These are phyloP conservation scores for Agrotis segetum DNA, from an alignment of 2,888 invertebrate genomes.

Conservation along the genomic window DNA sequence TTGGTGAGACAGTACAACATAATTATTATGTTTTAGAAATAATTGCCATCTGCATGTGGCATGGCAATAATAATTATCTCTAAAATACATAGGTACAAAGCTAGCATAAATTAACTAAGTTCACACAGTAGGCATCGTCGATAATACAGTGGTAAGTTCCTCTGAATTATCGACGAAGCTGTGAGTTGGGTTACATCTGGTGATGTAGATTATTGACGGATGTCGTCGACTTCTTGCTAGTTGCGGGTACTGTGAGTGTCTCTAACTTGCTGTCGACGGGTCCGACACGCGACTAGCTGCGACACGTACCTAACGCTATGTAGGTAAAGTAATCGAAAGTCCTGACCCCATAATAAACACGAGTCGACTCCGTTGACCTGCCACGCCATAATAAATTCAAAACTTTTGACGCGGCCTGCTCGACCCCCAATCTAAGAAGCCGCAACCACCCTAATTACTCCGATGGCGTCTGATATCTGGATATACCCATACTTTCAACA, in stretches of 20 bases:
- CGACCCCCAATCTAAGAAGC: conserved; percentile 46
- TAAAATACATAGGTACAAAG: no score
- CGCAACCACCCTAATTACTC: conserved; percentile 55
- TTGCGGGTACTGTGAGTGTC: conserved; percentile 6
- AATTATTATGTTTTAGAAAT: no score
- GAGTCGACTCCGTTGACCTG: conserved; percentile 41
- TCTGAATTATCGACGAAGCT: conserved; percentile 24
- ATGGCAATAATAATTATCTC: no score
- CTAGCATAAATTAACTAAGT: no score
- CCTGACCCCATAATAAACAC: conserved; percentile 43
- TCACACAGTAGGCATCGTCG: no score
- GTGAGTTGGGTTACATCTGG: conserved; percentile 13
- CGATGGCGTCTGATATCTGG: conserved; percentile 41
- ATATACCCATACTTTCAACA: conserved; percentile 43
- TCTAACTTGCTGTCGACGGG: conserved; percentile 16
- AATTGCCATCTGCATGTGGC: no score
- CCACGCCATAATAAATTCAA: conserved; percentile 57
- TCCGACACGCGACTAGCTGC: conserved; percentile 7
- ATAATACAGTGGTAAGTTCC: background rate
- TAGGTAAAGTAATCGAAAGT: conserved; percentile 40
- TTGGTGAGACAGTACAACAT: no score
- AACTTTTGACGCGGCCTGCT: conserved; percentile 53
- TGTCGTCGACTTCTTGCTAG: conserved; percentile 27
- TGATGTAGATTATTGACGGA: conserved; percentile 35
- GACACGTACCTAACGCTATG: conserved; percentile 21